Base-by-base conservation (phyloP, 2,888 invertebrate species). In the Vesta saturnalis region DNA sequence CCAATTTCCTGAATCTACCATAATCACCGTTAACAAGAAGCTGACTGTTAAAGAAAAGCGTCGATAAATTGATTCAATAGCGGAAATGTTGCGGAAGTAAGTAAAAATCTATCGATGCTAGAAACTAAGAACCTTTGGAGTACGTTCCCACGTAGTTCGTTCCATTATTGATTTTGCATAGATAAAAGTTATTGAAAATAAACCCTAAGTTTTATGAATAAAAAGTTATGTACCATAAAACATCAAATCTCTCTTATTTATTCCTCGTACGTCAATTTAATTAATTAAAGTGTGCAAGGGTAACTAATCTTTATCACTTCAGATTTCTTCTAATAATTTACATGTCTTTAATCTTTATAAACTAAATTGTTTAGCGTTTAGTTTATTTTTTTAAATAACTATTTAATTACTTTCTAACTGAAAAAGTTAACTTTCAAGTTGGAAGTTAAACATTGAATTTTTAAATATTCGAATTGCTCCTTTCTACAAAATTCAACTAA, bases 11-110 rank as follows among this genome's bases (percentile, higher is more conserved):
- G 64, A 58, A 59, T n/a, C 39, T 14, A 39, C 57, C 54, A 47
- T 46, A 56, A 63, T 63, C 62, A 59, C 54, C 43, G 52, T 52
- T 64, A 64, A 64, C 58, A 58, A 64, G 59, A 30, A 54, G 59
- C 57, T 1, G 21, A 19, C 35, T 59, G 16, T 35, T 58, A 59
- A 64, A 59, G 52, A 64, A 64, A 52, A 39, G 63, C 58, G 57
- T 19, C 46, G 49, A 61, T 61, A 67, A 61, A 67, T 61, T 67
- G 61, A 65, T 61, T 67, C 39, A 67, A 67, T 67, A 35, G 57
- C 22, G 61, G 60, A 60, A 67, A 67, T 61, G 61, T 61, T 61
- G 67, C 16, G 67, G 67, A 67, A 67, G 57, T 67, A 67, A 67
- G 49, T 61, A 55, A 67, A 61, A 67, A 67, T 67, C 61, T 61